phyloP scores from a whole-genome alignment of 2,888 invertebrate genomes.

The Magallana nippona region DNA sequence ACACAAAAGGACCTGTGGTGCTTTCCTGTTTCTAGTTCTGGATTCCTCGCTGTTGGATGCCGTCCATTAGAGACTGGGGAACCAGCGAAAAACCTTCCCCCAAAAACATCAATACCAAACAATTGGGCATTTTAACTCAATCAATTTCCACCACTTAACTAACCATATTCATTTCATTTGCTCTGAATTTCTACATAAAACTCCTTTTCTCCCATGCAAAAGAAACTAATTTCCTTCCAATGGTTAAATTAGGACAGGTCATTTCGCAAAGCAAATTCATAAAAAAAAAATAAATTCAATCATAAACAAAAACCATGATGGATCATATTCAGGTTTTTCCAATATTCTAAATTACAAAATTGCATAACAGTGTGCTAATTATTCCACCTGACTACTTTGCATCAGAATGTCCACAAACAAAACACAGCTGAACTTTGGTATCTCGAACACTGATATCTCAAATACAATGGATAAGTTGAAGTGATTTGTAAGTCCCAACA shows the following conservation, averaged over 20 bases:
- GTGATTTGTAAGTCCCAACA: no score
- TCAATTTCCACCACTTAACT: conserved; percentile 21
- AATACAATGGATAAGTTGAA: no score
- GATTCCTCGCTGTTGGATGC: background rate
- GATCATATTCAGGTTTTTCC: no score
- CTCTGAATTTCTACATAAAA: background rate
- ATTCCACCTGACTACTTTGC: no score
- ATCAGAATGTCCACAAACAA: no score
- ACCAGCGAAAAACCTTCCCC: background rate
- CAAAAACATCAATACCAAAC: conserved; percentile 30
- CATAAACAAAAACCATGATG: no score
- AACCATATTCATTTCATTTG: conserved; percentile 17
- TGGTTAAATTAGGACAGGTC: background rate
- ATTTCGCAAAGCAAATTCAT: background rate
- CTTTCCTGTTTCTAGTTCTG: background rate
- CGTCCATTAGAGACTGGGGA: background rate
- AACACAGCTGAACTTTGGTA: no score
- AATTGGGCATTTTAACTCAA: conserved; percentile 19
- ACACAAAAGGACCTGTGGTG: background rate
- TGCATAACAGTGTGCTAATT: no score
- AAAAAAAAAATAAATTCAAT: no score
- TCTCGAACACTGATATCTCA: no score
- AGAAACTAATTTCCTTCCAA: background rate
- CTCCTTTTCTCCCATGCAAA: background rate
- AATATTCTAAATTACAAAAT: no score